Percentiles rank a stretch among this genome's conserved stretches.
Conservation (phyloP, 2,113 vertebrate species). For the Xyliphius kryptos region DNA sequence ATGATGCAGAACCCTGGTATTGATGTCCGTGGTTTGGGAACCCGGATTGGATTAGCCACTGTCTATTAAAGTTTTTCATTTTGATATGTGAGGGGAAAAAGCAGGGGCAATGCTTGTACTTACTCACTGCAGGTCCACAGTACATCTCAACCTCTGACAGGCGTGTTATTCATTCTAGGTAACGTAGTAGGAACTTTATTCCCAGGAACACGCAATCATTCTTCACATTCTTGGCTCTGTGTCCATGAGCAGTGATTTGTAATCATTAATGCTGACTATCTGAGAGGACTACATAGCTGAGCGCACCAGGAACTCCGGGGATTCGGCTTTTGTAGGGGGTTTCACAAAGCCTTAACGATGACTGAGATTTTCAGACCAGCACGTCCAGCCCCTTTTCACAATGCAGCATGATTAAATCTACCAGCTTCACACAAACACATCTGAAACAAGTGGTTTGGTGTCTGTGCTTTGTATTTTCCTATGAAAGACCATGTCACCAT, state of each 20-base stretch:
- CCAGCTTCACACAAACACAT: constrained; percentile 2
- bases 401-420: neutral
- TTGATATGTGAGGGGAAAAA: neutral
- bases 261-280: constrained; percentile 13
- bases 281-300: constrained; percentile 10
- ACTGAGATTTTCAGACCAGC: constrained; percentile 25
- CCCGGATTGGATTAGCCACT: neutral
- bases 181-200: constrained; percentile 2
- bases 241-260: constrained; percentile 12
- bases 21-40: too few species aligned
- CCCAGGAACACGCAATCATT: neutral
- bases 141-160: constrained; percentile 1
- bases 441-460: too few species aligned
- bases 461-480: constrained; percentile 2
- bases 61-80: neutral
- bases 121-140: neutral
- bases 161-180: neutral
- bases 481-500: neutral
- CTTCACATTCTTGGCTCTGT: constrained; percentile 8
- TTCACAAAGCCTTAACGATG: constrained; percentile 25
- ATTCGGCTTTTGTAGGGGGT: constrained; percentile 3
- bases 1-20: too few species aligned
- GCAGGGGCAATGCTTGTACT: neutral
- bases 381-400: constrained; percentile 8
- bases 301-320: constrained; percentile 3